Evolutionary conservation across 2,888 invertebrate species (phyloP).

Genomic region (Cancer borealis): DNA sequence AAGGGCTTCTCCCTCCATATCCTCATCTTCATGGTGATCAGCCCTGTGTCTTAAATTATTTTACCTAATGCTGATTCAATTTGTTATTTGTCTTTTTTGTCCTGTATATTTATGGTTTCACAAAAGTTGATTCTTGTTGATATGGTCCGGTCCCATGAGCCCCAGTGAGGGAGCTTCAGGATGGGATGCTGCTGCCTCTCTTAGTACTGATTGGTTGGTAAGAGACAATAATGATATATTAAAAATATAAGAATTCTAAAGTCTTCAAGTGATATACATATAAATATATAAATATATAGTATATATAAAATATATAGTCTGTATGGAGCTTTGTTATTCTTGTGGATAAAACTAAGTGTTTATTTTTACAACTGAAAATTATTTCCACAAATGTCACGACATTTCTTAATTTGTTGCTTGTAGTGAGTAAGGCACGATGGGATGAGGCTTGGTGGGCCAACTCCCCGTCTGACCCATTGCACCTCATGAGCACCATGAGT

Average conservation of each 20-base stretch:
- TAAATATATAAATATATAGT: constrained; percentile 64
- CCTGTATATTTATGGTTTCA: neutral
- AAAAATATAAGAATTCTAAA: constrained; percentile 40
- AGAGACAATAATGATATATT: constrained; percentile 21
- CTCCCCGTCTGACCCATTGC: neutral
- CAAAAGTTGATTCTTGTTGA: neutral
- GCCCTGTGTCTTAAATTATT: neutral
- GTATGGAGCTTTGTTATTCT: constrained; percentile 56
- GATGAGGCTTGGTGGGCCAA: neutral
- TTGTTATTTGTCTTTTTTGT: neutral
- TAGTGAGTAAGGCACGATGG: neutral
- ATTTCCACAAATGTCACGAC: constrained; percentile 12
- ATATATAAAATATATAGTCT: constrained; percentile 44
- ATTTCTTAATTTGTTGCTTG: constrained; percentile 36
- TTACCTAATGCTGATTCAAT: neutral
- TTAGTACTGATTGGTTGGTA: neutral
- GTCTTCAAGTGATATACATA: constrained; percentile 63
- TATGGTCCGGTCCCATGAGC: neutral
- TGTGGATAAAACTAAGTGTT: constrained; percentile 50
- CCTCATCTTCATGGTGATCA: constrained; percentile 21
- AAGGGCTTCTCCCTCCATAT: neutral
- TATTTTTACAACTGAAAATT: constrained; percentile 57
- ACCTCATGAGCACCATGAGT: neutral
- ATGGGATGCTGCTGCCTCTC: neutral
- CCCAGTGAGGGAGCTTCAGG: neutral